Evolutionary conservation across 2,888 invertebrate genomes (phyloP).

Genomic region (Adineta ricciae): DNA sequence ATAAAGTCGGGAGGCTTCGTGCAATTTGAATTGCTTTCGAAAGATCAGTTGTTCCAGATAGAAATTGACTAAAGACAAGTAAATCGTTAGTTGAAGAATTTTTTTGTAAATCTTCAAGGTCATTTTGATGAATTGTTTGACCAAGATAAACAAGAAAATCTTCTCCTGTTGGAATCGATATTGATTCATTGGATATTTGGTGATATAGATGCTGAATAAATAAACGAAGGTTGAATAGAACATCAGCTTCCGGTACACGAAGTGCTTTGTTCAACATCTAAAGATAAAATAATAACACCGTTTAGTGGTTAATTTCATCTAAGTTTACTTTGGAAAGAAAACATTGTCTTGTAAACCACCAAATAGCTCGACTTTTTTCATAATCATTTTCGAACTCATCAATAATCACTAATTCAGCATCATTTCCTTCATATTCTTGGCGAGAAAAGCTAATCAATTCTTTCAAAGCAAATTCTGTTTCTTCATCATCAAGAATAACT

Average conservation of each 20-base stretch:
- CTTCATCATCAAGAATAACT: not conserved
- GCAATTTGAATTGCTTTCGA: not conserved
- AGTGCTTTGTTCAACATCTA: not conserved
- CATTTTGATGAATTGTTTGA: not conserved
- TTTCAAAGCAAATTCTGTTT: not conserved
- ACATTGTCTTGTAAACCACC: conserved; percentile 1
- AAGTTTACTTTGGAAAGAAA: not conserved
- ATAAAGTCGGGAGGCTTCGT: not conserved
- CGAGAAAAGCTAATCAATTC: not conserved
- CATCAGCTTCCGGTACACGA: not conserved
- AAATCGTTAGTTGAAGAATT: not conserved
- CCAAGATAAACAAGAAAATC: not conserved
- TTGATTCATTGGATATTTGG: not conserved
- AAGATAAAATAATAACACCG: not conserved
- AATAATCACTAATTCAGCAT: not conserved
- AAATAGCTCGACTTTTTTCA: not conserved
- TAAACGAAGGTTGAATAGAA: not conserved
- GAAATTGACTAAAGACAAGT: not conserved
- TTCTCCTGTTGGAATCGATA: not conserved
- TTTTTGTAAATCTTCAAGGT: not conserved
- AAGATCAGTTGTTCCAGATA: not conserved
- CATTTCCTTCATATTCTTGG: not conserved
- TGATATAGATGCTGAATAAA: not conserved
- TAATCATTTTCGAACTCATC: not conserved
- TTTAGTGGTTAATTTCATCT: not conserved